Conservation (phyloP, 2,888 invertebrate species). For the Helicoverpa assulta region DNA sequence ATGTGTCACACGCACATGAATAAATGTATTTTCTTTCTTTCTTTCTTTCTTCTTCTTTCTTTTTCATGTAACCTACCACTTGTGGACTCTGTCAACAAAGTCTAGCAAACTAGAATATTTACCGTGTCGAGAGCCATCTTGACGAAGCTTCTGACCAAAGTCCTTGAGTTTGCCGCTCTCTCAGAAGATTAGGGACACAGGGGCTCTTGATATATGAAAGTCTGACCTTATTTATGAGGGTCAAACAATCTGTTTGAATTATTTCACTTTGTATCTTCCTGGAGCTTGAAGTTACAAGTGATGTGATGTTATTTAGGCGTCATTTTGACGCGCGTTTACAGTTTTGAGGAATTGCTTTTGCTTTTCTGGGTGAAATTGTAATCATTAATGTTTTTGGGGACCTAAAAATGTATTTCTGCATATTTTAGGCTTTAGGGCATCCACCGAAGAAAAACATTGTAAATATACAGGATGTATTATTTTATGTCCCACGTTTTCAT, state of each 20-base stretch:
- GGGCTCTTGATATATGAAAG: conserved; percentile 18
- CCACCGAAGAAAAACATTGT: too few species aligned
- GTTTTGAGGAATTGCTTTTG: too few species aligned
- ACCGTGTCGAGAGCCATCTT: conserved; percentile 14
- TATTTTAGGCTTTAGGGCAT: too few species aligned
- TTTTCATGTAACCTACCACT: neutral
- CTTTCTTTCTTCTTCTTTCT: too few species aligned
- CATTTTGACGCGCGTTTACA: neutral
- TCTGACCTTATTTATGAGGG: conserved; percentile 25
- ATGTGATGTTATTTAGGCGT: neutral
- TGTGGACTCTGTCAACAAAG: neutral
- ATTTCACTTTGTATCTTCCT: conserved; percentile 10
- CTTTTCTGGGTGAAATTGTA: too few species aligned
- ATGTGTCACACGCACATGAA: too few species aligned
- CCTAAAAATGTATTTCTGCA: too few species aligned
- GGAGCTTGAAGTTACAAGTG: neutral
- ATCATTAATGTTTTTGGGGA: too few species aligned
- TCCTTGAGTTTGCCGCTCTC: conserved; percentile 20
- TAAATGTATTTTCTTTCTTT: too few species aligned
- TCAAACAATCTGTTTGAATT: conserved; percentile 36
- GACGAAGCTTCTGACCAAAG: conserved; percentile 25
- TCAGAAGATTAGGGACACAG: conserved; percentile 19
- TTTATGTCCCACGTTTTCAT: too few species aligned
- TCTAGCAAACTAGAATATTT: conserved; percentile 18
- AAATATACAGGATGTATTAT: too few species aligned